Conservation (phyloP, 2,797 vertebrate genomes). For the Micrastur ruficollis region DNA sequence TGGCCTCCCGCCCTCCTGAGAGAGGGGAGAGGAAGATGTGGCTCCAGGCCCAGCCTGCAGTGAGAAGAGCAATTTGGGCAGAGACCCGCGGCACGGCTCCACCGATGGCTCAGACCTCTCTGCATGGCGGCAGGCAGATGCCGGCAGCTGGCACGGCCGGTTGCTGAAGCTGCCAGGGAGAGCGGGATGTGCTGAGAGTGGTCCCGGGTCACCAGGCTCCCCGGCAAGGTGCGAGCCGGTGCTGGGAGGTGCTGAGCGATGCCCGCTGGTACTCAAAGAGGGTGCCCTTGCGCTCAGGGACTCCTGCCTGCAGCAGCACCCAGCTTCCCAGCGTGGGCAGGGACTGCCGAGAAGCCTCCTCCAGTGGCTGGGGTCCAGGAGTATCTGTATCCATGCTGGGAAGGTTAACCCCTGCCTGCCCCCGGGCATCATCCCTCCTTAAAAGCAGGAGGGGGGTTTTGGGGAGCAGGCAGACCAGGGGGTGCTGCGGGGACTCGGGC, state of each 20-base stretch:
- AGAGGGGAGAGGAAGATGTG: not conserved
- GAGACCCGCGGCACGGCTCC: accelerated
- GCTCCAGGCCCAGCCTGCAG: slow-evolving; percentile 6
- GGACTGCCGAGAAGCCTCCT: not conserved
- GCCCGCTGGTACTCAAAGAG: not conserved
- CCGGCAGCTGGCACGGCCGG: not conserved
- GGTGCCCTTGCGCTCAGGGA: not conserved
- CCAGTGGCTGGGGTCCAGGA: not conserved
- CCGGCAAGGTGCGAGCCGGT: not conserved
- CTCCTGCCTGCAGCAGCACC: not conserved
- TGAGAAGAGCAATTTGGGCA: not conserved
- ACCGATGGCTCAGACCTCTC: accelerated
- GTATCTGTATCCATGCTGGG: not conserved
- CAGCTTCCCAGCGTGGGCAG: not conserved
- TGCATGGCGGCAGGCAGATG: accelerated
- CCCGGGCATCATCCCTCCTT: not conserved
- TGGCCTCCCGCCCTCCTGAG: not conserved
- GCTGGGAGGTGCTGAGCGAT: not conserved
- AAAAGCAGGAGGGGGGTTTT: not conserved
- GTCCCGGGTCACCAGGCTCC: not conserved
- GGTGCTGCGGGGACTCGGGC: accelerated
- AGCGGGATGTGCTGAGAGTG: not conserved
- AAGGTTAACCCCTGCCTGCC: not conserved
- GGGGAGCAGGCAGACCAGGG: not conserved
- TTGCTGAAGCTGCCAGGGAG: not conserved